Conservation (phyloP, 2,113 vertebrate genomes). For the Pollachius pollachius region DNA sequence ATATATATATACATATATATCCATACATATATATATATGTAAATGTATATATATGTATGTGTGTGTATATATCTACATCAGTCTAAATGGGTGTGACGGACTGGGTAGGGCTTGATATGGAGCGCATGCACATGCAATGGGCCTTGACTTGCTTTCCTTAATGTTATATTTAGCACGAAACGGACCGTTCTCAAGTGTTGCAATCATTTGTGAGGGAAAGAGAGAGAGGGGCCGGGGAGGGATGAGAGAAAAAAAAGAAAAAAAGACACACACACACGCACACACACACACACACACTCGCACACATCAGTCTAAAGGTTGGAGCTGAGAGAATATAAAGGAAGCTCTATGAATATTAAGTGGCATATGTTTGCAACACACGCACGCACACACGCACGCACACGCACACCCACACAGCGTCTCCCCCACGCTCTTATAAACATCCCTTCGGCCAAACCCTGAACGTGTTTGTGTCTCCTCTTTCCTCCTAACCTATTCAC, state of each 20-base stretch:
- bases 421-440: constrained; percentile 47
- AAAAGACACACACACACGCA: constrained; percentile 14
- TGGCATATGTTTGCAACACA: constrained; percentile 44
- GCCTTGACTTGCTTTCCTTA: constrained; percentile 16
- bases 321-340: constrained; percentile 49
- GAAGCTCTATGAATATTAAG: constrained; percentile 57
- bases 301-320: constrained; percentile 39
- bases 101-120: not conserved
- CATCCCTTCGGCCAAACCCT: constrained; percentile 46
- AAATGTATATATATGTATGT: no score
- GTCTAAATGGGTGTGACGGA: no score
- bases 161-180: constrained; percentile 34
- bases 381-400: constrained; percentile 35
- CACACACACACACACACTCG: not conserved
- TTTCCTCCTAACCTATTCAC: constrained; percentile 33
- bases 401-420: not conserved
- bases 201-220: constrained; percentile 2
- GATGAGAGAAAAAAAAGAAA: constrained; percentile 24
- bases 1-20: not conserved
- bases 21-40: not conserved
- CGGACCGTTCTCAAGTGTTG: constrained; percentile 25
- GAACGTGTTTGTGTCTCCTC: constrained; percentile 36
- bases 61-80: no score
- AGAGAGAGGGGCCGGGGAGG: constrained; percentile 4
- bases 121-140: constrained; percentile 10